These are phyloP conservation scores for Drosophila suzukii DNA, from an alignment of 1,140 invertebrate genomes.

Conservation along the genomic window DNA sequence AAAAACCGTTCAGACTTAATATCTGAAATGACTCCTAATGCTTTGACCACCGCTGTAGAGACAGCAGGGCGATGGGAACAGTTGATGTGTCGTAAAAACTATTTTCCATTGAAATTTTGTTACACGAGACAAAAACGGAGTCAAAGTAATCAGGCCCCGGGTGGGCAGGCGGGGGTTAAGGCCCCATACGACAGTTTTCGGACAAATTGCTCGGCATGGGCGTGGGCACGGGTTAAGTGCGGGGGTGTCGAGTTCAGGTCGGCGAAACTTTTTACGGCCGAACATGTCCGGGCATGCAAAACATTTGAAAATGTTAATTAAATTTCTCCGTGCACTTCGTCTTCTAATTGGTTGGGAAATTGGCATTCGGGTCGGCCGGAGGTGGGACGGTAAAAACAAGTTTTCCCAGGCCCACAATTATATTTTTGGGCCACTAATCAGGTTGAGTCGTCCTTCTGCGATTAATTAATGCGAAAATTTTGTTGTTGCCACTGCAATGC, in stretches of 20 bases:
- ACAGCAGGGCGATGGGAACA: slow-evolving; percentile 22
- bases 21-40: not conserved
- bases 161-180: slow-evolving; percentile 48
- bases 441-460: slow-evolving; percentile 22
- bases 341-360: slow-evolving; percentile 63
- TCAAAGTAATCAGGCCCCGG: slow-evolving; percentile 61
- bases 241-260: slow-evolving; percentile 1
- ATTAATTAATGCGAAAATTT: slow-evolving; percentile 53
- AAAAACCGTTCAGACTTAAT: not conserved
- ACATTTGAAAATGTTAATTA: slow-evolving; percentile 78
- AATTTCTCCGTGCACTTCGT: slow-evolving; percentile 69
- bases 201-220: slow-evolving; percentile 55
- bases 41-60: not conserved
- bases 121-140: slow-evolving; percentile 31
- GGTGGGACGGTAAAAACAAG: slow-evolving; percentile 22
- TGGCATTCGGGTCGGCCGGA: slow-evolving; percentile 13
- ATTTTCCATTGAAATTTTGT: slow-evolving; percentile 67
- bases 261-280: slow-evolving; percentile 46
- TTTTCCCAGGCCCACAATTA: slow-evolving; percentile 1
- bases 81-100: slow-evolving; percentile 81
- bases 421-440: slow-evolving; percentile 16
- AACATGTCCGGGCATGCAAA: slow-evolving; percentile 67
- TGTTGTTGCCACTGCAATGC: slow-evolving; percentile 40
- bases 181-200: slow-evolving; percentile 59
- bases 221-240: not conserved